These are phyloP conservation scores for Brachypalpus laphriformis DNA, from an alignment of 2,888 invertebrate species.

Conservation along the genomic window DNA sequence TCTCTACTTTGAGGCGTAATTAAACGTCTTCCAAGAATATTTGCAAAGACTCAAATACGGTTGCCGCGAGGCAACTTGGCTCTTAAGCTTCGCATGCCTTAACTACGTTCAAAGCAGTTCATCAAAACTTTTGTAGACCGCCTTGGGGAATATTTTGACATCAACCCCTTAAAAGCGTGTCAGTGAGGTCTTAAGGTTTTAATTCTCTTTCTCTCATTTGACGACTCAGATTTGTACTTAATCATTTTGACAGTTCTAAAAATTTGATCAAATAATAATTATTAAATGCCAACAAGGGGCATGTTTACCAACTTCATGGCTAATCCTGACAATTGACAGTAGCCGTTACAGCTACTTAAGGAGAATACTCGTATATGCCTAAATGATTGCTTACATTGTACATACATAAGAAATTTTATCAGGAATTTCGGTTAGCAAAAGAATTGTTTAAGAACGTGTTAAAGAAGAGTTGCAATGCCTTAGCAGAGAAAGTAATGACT, in stretches of 20 bases:
- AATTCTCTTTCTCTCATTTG: background rate
- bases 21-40: background rate
- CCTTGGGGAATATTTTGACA: background rate
- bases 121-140: background rate
- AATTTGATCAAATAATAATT: background rate
- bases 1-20: background rate
- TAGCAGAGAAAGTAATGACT: conserved; percentile 48
- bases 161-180: background rate
- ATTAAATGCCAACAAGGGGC: background rate
- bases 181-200: background rate
- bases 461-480: background rate
- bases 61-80: background rate
- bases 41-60: background rate
- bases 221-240: background rate
- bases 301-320: background rate
- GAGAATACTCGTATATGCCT: background rate
- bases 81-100: background rate
- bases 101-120: background rate
- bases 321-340: background rate
- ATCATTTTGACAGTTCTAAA: background rate
- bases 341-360: background rate
- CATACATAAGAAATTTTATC: background rate
- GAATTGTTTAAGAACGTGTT: background rate
- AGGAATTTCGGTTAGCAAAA: background rate
- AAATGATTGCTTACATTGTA: background rate